Base-by-base conservation (phyloP, 2,888 invertebrate genomes). In the Criorhina ranunculi region DNA sequence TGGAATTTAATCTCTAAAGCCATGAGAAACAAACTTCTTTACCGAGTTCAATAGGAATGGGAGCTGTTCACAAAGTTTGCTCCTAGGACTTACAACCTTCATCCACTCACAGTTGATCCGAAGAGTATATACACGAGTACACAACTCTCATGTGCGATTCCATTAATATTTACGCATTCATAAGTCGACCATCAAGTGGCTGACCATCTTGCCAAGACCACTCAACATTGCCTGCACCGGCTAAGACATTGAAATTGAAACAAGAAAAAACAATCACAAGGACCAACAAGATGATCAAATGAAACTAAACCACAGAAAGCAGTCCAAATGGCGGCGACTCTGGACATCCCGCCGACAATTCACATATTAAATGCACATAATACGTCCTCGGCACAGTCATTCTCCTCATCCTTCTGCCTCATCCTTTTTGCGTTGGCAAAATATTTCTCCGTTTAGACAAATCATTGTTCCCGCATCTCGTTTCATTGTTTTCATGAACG, bases 231-330 rank as follows among this genome's bases (percentile, higher is more conserved):
- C 15, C 7, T 2, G 9, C 40, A 42, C 62, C 42, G 31, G 4
- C 12, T 17, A 12, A 35, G 33, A 66, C 62, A 76, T 42, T 53
- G 49, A 64, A 64, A 70, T 59, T 60, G 59, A 70, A 69, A 31
- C 33, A 55, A 57, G 57, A 69, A 57, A 62, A 33, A 46, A 46
- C 24, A 24, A 40, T n/a, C 62, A 66, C 51, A 33, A 44, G 49
- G 15, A 57, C 49, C 53, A 9, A 69, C 57, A 49, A 70, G 24
- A 24, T 24, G 24, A 24, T 3, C 81, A 80, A 78, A 83, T 86
- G 86, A 86, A 86, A 82, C 70, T 87, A 76, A 88, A 87, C 86
- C 86, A 83, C 64, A 62, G 59, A 86, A 87, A 82, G 70, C 83
- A 86, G 86, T 88, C 87, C 86, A n/a, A 86, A 81, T 49, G 44